Evolutionary conservation across 2,888 invertebrate species (phyloP).

Genomic region (Metellina segmentata): DNA sequence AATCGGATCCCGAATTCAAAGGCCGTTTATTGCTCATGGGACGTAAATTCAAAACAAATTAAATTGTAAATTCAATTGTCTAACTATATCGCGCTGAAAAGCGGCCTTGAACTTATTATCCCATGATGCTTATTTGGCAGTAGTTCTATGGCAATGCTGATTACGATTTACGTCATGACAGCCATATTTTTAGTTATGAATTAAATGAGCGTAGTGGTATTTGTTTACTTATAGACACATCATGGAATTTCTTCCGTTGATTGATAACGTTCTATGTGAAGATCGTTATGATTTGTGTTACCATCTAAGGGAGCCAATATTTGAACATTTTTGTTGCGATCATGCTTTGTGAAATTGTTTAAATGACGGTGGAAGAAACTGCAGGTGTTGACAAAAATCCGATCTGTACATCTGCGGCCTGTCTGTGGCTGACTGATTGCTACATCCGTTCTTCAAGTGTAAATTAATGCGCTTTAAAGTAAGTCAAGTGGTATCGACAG

Average conservation of each 20-base stretch:
- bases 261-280: conserved; percentile 29
- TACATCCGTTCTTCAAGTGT: conserved; percentile 73
- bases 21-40: too few relatives aligned
- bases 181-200: conserved; percentile 67
- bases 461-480: conserved; percentile 63
- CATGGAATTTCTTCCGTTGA: conserved; percentile 23
- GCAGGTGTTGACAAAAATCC: conserved; percentile 40
- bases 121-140: neutral
- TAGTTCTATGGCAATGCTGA: conserved; percentile 11
- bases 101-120: too few relatives aligned
- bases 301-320: neutral
- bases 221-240: conserved; percentile 67
- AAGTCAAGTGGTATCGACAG: conserved; percentile 30
- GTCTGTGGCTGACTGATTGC: conserved; percentile 61
- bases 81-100: too few relatives aligned
- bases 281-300: conserved; percentile 9
- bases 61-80: too few relatives aligned
- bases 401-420: conserved; percentile 23
- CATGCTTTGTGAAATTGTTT: conserved; percentile 21
- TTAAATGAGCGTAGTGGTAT: conserved; percentile 50
- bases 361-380: conserved; percentile 27
- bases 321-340: neutral
- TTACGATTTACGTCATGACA: conserved; percentile 59
- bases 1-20: too few relatives aligned
- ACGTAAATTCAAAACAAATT: too few relatives aligned